These are phyloP conservation scores for Leptocoma aspasia DNA, from an alignment of 2,113 vertebrate species.

Conservation along the genomic window DNA sequence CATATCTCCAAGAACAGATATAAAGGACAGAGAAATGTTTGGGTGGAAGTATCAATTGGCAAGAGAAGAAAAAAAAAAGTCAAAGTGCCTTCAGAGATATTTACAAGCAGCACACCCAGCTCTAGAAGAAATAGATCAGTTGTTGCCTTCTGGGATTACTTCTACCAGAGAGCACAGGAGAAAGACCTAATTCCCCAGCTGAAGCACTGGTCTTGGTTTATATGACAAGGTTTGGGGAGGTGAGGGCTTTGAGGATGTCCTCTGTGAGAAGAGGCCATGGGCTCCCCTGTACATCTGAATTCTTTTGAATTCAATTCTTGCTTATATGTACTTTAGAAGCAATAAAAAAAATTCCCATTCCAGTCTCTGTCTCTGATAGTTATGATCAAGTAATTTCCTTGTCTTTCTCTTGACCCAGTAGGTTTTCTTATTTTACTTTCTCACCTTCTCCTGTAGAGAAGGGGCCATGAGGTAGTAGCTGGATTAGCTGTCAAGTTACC, in stretches of 20 bases:
- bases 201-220: not conserved
- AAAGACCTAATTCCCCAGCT: not conserved
- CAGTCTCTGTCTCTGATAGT: accelerated
- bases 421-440: not conserved
- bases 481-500: not conserved
- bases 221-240: accelerated
- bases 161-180: not conserved
- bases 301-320: not conserved
- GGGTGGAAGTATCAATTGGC: not conserved
- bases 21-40: not conserved
- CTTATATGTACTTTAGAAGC: not conserved
- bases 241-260: accelerated
- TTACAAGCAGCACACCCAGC: not conserved
- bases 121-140: not conserved
- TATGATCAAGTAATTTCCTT: not conserved
- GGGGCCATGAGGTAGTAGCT: not conserved
- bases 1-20: not conserved
- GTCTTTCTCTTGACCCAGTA: not conserved
- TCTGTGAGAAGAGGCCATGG: not conserved
- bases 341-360: not conserved
- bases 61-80: not conserved
- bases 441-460: not conserved
- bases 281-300: not conserved
- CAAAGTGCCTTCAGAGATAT: not conserved
- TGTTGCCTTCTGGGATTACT: not conserved